A percentile compares a stretch with the other conserved stretches of the same genome.
Evolutionary conservation across 2,888 invertebrate genomes (phyloP).

Genomic region (Rhabditophanes sp.): DNA sequence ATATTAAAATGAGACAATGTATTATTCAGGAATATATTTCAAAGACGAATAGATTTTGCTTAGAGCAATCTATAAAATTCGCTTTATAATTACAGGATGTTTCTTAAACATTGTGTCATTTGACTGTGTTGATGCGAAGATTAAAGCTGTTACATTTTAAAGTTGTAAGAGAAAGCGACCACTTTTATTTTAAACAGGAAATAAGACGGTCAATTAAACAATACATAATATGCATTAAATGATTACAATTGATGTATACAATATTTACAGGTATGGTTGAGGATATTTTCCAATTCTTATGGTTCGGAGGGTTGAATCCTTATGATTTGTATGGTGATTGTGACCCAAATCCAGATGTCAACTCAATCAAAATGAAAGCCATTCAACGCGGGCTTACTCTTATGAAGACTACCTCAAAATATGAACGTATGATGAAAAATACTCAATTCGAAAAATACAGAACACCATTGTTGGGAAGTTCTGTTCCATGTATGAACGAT

Average conservation of each 20-base stretch:
- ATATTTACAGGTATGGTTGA: constrained; percentile 20
- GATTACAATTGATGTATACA: neutral
- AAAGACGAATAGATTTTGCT: too few species aligned
- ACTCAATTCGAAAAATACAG: constrained; percentile 1
- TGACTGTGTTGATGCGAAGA: too few species aligned
- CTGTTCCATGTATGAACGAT: constrained; percentile 41
- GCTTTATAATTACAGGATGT: too few species aligned
- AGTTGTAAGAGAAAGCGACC: too few species aligned
- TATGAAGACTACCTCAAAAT: neutral
- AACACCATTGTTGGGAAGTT: constrained; percentile 14
- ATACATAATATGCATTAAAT: neutral
- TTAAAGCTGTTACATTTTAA: too few species aligned
- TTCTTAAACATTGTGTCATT: too few species aligned
- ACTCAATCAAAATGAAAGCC: constrained; percentile 24
- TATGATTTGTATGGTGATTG: constrained; percentile 33
- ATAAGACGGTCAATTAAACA: too few species aligned
- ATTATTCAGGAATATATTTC: too few species aligned
- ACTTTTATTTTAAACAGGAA: too few species aligned
- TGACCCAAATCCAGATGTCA: constrained; percentile 34
- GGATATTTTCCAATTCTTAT: constrained; percentile 41
- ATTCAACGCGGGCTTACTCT: constrained; percentile 18
- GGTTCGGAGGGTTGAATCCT: constrained; percentile 41
- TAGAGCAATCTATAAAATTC: too few species aligned
- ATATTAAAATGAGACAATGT: too few species aligned
- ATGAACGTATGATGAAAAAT: neutral